Percentiles rank a stretch among this genome's conserved stretches.
Evolutionary conservation across 92 coral and sea anemone genomes (phyloP).

Genomic region (Nematostella vectensis): DNA sequence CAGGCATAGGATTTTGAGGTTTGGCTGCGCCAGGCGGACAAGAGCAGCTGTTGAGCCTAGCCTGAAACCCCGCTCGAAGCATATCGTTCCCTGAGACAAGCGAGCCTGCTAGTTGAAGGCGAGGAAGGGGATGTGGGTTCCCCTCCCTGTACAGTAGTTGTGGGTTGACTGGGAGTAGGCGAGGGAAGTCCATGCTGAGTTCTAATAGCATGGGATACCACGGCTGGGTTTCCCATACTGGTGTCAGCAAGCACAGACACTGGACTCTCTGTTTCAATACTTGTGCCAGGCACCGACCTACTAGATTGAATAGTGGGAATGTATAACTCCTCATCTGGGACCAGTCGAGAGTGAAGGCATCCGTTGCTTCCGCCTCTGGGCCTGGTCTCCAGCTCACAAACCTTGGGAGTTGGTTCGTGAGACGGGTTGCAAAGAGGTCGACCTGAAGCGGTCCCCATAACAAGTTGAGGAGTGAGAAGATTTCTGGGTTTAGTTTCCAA

Average conservation of each 20-base stretch:
- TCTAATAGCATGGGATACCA: conserved; percentile 10
- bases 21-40: conserved; percentile 26
- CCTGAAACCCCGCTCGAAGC: conserved; percentile 21
- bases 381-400: conserved; percentile 46
- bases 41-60: conserved; percentile 22
- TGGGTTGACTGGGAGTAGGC: conserved; percentile 12
- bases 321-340: conserved; percentile 13
- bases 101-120: conserved; percentile 45
- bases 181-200: conserved; percentile 15
- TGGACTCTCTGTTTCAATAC: conserved; percentile 27
- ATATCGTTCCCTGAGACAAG: conserved; percentile 19
- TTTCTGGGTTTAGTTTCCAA: conserved; percentile 15
- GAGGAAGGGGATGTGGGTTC: conserved; percentile 14
- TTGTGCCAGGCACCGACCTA: conserved; percentile 45
- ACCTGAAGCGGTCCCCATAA: conserved; percentile 22
- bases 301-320: conserved; percentile 42
- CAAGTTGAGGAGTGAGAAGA: conserved; percentile 2
- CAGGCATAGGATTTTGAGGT: conserved; percentile 30
- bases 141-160: conserved; percentile 13
- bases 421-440: conserved; percentile 41
- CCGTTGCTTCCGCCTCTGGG: conserved; percentile 29
- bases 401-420: conserved; percentile 23
- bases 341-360: conserved; percentile 40
- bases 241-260: conserved; percentile 24
- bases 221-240: conserved; percentile 42